Evolutionary conservation across 2,797 vertebrate species (phyloP), one percentile per base, ranked within the genome.

Genomic region (Cynodonichthys magdalenae): DNA sequence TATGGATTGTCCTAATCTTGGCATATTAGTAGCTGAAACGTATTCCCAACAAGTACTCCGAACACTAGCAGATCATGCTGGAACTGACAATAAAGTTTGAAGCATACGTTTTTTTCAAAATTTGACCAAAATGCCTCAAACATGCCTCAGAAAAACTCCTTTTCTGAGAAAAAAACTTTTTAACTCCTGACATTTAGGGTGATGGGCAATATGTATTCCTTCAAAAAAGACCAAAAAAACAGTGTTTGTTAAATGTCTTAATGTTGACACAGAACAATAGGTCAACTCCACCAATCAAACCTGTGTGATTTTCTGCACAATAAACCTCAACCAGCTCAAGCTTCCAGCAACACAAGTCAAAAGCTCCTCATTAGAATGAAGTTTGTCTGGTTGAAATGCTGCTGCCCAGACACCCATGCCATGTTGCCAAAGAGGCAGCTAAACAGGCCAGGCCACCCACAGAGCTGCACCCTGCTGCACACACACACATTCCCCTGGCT

Each of bases 361-460:
- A 77, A 45, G 69, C 75, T 59, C 61, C 47, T 74, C 34, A 53
- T 63, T 55, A 36, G 66, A 57, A 46, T 61, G 65, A 63, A 61
- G 75, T 58, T 61, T 34, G 64, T 59, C 59, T 64, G 65, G 66
- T 63, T 69, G 47, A 69, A 77, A 74, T 63, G 69, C 77, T 78
- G 66, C 58, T 66, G 71, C 64, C 69, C 66, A 73, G 78, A 81
- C 73, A 51, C 52, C 63, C 46, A 31, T 44, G 49, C 63, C 46
- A 31, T 44, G 49, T 62, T 70, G 82, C 71, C 75, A 81, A 75
- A 63, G 34, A 77, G 77, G 74, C 80, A 73, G 80, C 77, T 75
- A 66, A 79, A 69, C 63, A 49, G 75, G 62, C 75, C 68, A 66
- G 79, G 57, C 79, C 74, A 84, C 85, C 82, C 80, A 77, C 51